Evolutionary conservation across 1,140 invertebrate species (phyloP).

Genomic region (Cylas formicarius): DNA sequence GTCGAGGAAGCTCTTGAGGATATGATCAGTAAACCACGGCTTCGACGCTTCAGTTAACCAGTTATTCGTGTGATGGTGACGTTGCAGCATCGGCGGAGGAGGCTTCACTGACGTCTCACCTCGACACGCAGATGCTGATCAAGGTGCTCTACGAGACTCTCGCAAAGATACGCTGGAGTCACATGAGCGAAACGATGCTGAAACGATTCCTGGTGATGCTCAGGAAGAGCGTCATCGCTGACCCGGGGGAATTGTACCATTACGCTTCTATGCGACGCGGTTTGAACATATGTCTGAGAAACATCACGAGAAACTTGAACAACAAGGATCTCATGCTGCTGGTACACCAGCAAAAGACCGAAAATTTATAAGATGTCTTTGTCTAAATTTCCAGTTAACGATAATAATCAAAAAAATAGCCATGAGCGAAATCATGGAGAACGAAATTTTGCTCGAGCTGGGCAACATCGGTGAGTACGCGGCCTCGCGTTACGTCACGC

Average conservation of each 20-base stretch:
- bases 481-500: constrained; percentile 42
- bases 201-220: constrained; percentile 45
- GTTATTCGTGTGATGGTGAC: not conserved
- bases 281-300: constrained; percentile 43
- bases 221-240: constrained; percentile 39
- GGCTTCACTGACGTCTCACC: constrained; percentile 7
- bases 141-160: constrained; percentile 46
- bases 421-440: constrained; percentile 26
- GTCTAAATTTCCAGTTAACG: constrained; percentile 34
- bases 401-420: constrained; percentile 22
- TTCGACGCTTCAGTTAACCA: not conserved
- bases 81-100: constrained; percentile 13
- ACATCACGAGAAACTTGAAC: constrained; percentile 39
- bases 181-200: constrained; percentile 39
- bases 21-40: constrained; percentile 14
- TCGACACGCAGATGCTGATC: constrained; percentile 30
- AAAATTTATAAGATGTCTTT: too few relatives aligned
- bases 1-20: constrained; percentile 21
- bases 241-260: constrained; percentile 19
- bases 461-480: constrained; percentile 46
- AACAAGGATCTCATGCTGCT: constrained; percentile 41
- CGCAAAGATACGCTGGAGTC: constrained; percentile 44
- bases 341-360: constrained; percentile 36
- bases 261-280: constrained; percentile 29
- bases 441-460: constrained; percentile 44